Base-by-base conservation (phyloP, 1,140 invertebrate genomes). In the Microplitis mediator region DNA sequence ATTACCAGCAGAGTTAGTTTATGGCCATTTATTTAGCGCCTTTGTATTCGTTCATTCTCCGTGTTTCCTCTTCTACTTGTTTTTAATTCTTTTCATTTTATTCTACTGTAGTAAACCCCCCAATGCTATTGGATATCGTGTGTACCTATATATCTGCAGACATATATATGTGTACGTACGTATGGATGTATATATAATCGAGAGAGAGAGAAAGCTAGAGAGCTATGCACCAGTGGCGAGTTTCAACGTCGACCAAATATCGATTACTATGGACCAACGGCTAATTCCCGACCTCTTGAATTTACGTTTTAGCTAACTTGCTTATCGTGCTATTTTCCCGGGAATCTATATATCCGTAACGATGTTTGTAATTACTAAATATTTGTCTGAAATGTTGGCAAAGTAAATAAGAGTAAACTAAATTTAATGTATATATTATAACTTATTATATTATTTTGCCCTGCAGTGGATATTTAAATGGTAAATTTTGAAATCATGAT, bases 291-390 rank as follows among this genome's bases (percentile, higher is more conserved):
- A 72, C 64, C 71, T 67, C 71, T 67, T 52, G 64, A 54, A 72
- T 72, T 72, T 72, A 72, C 67, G 71, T 72, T 72, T 65, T 72
- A 64, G 65, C 71, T 72, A 72, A 72, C 71, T 72, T 64, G 54
- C 64, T 64, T 72, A 64, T 66, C 70, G 66, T 50, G 62, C 65
- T 62, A 72, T 65, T 72, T 72, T 72, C 70, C 50, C 60, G 36
- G 34, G 36, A 45, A 36, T 13, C 69, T 62, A 60, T 64, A 54
- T 16, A 58, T 4, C 61, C 23, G 23, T 6, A 9, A n/a, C 52
- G 11, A 54, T 65, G 23, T 23, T n/a, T 52, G 60, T 32, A 52
- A 66, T 72, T 72, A 64, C 16, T 58, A 39, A 72, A 72, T 72
- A 71, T 71, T 66, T 72, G 32, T 58, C 23, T n/a, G 5, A n/a